Evolutionary conservation across 1,140 invertebrate genomes (phyloP), one percentile per base, ranked within the genome.

Genomic region (Acromyrmex echinatior): DNA sequence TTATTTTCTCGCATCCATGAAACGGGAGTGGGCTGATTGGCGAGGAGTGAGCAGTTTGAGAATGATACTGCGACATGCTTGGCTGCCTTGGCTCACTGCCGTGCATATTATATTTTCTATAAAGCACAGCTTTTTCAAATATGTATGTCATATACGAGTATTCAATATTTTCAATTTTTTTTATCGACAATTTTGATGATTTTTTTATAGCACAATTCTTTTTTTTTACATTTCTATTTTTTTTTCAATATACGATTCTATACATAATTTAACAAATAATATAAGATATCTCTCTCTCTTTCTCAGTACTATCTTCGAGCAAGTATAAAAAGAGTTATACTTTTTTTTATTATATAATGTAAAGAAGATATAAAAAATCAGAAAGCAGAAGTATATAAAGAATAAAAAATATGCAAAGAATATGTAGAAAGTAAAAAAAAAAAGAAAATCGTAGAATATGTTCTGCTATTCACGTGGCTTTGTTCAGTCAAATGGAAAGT

Each of bases 1-100:
- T 68, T 68, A 78, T 86, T 86, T 79, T 35, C 76, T 80, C 25
- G n/a, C 51, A 28, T 31, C 35, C 21, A 58, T 49, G 35, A 25
- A 63, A 63, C 71, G 63, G 49, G 12, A 25, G 35, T 21, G 10
- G 28, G n/a, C 7, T 66, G 49, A 85, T 77, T 63, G 71, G 45
- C n/a, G 71, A 85, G 14, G 35, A 49, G n/a, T 45, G 35, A n/a
- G 31, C 31, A 39, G 45, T 14, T 49, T 21, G 25, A 12, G 14
- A 60, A 53, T 76, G 63, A 85, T 85, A 85, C 31, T 25, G 58
- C 45, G 45, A 85, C 71, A 65, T 10, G 21, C 14, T 21, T 60
- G 39, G 39, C 9, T 45, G 39, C 39, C 39, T 45, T 45, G 16
- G 4, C 18, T 66, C 3, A 12, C 18, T 9, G 28, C 12, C 56